Percentiles rank a stretch among this genome's conserved stretches.
Conservation (phyloP, 2,113 vertebrate genomes). For the Aptenodytes forsteri region DNA sequence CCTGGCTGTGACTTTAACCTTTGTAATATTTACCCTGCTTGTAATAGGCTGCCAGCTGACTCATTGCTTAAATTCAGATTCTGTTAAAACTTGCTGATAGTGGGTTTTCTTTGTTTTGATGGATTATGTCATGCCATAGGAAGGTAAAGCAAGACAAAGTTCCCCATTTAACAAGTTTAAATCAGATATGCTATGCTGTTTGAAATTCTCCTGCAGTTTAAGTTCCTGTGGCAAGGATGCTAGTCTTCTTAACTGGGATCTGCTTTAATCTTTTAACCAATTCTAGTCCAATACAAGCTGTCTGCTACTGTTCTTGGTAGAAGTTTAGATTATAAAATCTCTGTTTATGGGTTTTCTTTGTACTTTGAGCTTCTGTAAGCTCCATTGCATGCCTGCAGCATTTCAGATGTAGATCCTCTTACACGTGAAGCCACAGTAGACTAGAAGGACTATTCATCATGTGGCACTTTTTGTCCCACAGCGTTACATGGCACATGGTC, state of each 20-base stretch:
- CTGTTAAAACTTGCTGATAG: conserved; percentile 7
- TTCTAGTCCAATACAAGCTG: not conserved
- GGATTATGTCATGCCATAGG: not conserved
- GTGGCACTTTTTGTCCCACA: not conserved
- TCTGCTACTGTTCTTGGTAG: not conserved
- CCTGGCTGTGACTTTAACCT: not conserved
- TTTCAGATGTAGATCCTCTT: not conserved
- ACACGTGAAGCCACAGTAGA: not conserved
- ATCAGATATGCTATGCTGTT: not conserved
- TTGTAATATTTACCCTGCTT: not conserved
- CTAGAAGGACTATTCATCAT: not conserved
- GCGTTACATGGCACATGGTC: not conserved
- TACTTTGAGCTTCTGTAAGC: not conserved
- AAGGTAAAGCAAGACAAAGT: not conserved
- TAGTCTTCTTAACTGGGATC: not conserved
- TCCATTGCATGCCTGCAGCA: not conserved
- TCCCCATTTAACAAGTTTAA: not conserved
- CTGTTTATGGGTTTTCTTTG: not conserved
- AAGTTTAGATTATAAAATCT: not conserved
- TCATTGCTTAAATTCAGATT: not conserved
- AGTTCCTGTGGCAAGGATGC: not conserved
- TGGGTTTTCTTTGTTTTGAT: not conserved
- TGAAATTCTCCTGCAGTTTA: not conserved
- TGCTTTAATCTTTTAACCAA: not conserved
- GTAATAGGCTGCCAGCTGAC: not conserved